phyloP scores from a whole-genome alignment of 2,888 invertebrate genomes.

The Disparrhopalites patrizii region DNA sequence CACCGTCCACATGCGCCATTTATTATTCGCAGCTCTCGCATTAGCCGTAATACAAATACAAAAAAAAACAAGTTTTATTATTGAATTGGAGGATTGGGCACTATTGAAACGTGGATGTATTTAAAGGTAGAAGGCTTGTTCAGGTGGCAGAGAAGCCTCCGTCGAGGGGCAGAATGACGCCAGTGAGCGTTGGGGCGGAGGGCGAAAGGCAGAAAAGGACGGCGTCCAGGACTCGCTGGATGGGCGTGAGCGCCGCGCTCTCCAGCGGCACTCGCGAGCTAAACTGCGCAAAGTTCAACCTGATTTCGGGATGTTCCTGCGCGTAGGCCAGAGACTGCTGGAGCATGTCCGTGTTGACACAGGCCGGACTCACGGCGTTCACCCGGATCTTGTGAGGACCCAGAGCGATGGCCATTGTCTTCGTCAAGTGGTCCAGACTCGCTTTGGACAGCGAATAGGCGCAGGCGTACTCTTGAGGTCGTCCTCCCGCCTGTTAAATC shows the following conservation, averaged over 20 bases:
- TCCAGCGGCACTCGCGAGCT: not conserved
- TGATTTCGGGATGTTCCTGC: not conserved
- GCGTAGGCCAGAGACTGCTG: no score
- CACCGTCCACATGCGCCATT: no score
- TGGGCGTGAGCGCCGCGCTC: not conserved
- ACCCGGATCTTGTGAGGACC: constrained; percentile 10
- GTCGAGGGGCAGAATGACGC: constrained; percentile 2
- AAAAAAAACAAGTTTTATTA: no score
- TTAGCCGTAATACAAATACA: no score
- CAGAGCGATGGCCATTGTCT: constrained; percentile 15
- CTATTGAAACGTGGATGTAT: no score
- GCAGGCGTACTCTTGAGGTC: not conserved
- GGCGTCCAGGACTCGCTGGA: constrained; percentile 16
- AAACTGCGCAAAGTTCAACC: not conserved
- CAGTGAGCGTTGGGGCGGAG: constrained; percentile 8
- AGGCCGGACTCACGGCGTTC: constrained; percentile 6
- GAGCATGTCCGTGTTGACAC: constrained; percentile 7
- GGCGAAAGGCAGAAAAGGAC: constrained; percentile 14
- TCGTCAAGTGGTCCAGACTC: constrained; percentile 13
- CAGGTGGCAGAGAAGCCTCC: constrained; percentile 12
- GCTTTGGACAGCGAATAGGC: constrained; percentile 14
- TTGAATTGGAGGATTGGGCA: no score
- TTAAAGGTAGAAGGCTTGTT: no score
- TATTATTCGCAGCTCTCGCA: no score
- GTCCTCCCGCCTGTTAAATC: not conserved